Evolutionary conservation across 2,797 vertebrate species (phyloP), one percentile per base, ranked within the genome.

Genomic region (Luscinia megarhynchos): DNA sequence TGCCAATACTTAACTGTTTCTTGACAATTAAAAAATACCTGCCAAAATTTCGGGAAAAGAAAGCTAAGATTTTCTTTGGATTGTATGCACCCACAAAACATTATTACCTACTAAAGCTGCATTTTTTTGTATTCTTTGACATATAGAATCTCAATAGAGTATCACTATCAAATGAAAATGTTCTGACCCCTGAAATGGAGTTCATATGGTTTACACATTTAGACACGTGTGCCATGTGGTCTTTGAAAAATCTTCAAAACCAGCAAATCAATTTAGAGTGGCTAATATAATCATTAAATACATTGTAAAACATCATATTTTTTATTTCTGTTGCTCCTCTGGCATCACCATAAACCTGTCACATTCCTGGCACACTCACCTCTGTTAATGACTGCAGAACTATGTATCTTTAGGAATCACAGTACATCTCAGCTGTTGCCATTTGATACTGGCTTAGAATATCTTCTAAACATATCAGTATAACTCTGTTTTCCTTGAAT

Each of bases 401-500:
- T 75, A 58, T 4, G 9, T 45, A 66, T 41, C 90, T 75, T 95
- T 88, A 91, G 22, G 41, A 93, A 90, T 59, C 48, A 81, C 19
- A 41, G 20, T 73, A 73, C 5, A 8, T 40, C 43, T 93, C 84
- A 90, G 67, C 67, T 89, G 75, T 73, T 89, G 62, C n/a, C 46
- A 89, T 66, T 85, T 87, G 67, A 95, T 93, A 63, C 22, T 64
- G 24, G 48, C 66, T 93, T 85, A 63, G 69, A 94, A 69, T 87
- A 90, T 53, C 83, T 74, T 89, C 86, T 77, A 89, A 95, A 90
- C 54, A 26, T 64, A 94, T 32, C 78, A 76, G 63, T 62, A 59
- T 58, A 81, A 72, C 73, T 82, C 51, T 88, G 66, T 84, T 94
- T 93, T 85, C 90, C 80, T 89, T 93, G 58, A 94, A 84, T 83